These are phyloP conservation scores for Megaceryle maxima DNA, from an alignment of 2,113 vertebrate genomes.

Conservation along the genomic window DNA sequence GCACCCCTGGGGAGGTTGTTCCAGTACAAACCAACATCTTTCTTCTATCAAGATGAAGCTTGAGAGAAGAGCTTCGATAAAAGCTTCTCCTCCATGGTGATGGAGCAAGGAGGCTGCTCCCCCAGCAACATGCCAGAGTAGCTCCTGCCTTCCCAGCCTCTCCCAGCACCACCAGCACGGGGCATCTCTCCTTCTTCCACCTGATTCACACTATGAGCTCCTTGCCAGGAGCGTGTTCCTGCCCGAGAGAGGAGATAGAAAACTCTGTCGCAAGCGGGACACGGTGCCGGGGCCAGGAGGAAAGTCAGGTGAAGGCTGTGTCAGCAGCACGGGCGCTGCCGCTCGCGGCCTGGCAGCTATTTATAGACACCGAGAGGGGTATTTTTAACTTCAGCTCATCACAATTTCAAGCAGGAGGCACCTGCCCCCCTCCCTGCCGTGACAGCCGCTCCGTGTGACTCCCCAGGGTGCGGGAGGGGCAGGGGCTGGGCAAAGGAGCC, in stretches of 20 bases:
- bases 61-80: not conserved
- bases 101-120: not conserved
- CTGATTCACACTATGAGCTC: not conserved
- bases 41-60: not conserved
- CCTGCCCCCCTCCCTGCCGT: not conserved
- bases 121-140: not conserved
- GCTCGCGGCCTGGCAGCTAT: not conserved
- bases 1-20: not conserved
- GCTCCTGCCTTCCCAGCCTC: not conserved
- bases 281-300: fast-evolving
- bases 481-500: not conserved
- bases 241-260: not conserved
- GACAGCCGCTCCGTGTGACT: too few relatives aligned
- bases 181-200: not conserved
- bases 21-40: not conserved
- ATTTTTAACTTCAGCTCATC: not conserved
- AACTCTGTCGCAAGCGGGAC: not conserved
- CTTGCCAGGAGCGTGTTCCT: not conserved
- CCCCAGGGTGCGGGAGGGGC: not conserved
- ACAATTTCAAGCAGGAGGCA: not conserved
- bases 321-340: not conserved
- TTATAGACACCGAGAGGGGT: not conserved
- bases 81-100: not conserved
- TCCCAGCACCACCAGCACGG: not conserved
- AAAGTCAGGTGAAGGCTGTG: not conserved